These are phyloP conservation scores for Temnothorax unifasciatus DNA, from an alignment of 2,888 invertebrate species.

Conservation along the genomic window DNA sequence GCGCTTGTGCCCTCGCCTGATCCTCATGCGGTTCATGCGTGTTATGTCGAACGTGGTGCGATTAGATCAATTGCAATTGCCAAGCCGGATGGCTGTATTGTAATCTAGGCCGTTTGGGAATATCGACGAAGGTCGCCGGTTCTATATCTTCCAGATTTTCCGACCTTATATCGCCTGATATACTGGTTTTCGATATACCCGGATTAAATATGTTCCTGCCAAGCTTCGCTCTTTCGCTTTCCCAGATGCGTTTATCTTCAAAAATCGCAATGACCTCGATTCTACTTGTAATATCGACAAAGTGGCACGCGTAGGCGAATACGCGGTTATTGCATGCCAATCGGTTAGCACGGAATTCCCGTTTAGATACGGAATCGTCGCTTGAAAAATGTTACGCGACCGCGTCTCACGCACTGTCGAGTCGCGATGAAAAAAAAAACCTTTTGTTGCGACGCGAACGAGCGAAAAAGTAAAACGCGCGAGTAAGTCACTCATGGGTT, in stretches of 20 bases:
- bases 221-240: not conserved
- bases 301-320: slow-evolving; percentile 25
- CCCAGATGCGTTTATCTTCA: not conserved
- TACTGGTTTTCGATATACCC: no score
- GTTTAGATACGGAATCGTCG: slow-evolving; percentile 6
- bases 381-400: slow-evolving; percentile 18
- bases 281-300: slow-evolving; percentile 2
- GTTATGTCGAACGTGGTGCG: slow-evolving; percentile 45
- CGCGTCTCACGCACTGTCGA: not conserved
- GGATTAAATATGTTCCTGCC: not conserved
- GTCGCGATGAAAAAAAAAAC: not conserved
- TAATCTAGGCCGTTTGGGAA: slow-evolving; percentile 79
- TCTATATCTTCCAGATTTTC: not conserved
- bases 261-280: slow-evolving; percentile 18
- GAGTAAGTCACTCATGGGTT: not conserved
- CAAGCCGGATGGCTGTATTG: slow-evolving; percentile 81
- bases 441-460: not conserved
- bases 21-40: slow-evolving; percentile 48
- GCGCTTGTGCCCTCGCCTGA: slow-evolving; percentile 10
- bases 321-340: slow-evolving; percentile 35
- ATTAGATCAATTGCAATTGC: slow-evolving; percentile 71
- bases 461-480: slow-evolving; percentile 35
- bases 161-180: not conserved
- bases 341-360: slow-evolving; percentile 45
- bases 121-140: slow-evolving; percentile 75